These are phyloP conservation scores for Tachystola acroxantha DNA, from an alignment of 2,888 invertebrate genomes.

Conservation along the genomic window DNA sequence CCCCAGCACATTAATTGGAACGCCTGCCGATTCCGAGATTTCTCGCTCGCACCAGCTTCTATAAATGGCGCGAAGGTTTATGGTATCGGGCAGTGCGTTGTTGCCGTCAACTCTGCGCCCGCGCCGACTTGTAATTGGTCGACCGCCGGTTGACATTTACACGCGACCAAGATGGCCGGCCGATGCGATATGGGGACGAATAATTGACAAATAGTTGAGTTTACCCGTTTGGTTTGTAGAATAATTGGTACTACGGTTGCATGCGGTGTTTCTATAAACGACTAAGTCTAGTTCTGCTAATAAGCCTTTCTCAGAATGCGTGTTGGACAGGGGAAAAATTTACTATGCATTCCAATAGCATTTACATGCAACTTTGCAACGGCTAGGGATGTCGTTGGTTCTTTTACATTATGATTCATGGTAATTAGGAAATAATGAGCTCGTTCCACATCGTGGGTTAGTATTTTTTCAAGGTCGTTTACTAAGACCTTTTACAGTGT, in stretches of 20 bases:
- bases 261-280: conserved; percentile 5
- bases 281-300: conserved; percentile 1
- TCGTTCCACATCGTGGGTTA: too few relatives aligned
- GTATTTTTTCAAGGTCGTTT: too few relatives aligned
- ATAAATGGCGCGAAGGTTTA: conserved; percentile 73
- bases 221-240: conserved; percentile 30
- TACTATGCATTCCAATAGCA: not conserved
- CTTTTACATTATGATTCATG: too few relatives aligned
- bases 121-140: conserved; percentile 73
- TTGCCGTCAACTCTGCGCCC: conserved; percentile 62
- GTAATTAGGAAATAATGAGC: too few relatives aligned
- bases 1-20: conserved; percentile 66
- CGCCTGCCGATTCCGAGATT: conserved; percentile 57
- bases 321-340: not conserved
- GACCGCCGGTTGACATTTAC: conserved; percentile 71
- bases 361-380: too few relatives aligned
- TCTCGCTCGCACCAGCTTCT: conserved; percentile 42
- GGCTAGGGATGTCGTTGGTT: too few relatives aligned
- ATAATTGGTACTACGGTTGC: conserved; percentile 10
- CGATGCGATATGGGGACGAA: conserved; percentile 58
- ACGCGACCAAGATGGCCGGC: conserved; percentile 67
- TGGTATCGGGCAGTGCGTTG: conserved; percentile 67
- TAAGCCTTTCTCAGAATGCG: not conserved
- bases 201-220: conserved; percentile 66
- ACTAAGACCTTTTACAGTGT: too few relatives aligned